Evolutionary conservation across 2,888 invertebrate species (phyloP).

Genomic region (Chymomyza fuscimana): DNA sequence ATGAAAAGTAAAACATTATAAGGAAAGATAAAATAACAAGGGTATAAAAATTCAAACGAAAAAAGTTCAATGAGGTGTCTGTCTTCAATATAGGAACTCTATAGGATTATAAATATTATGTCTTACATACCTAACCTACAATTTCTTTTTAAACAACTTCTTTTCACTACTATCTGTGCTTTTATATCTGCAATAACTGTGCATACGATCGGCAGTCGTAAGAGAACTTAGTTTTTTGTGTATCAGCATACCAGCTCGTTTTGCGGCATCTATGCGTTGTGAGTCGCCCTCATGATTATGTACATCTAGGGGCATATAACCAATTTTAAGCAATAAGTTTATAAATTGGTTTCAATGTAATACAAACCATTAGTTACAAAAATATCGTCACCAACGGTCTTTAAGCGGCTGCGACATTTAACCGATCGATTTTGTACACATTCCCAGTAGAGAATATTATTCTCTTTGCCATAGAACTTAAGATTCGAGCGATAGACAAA

Average conservation of each 20-base stretch:
- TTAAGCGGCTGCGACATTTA: constrained; percentile 79
- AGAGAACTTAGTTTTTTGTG: constrained; percentile 75
- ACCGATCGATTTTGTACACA: constrained; percentile 79
- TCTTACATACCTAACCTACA: neutral
- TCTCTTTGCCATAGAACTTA: constrained; percentile 76
- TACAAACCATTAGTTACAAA: constrained; percentile 78
- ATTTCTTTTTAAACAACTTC: neutral
- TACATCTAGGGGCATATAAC: constrained; percentile 61
- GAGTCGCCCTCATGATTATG: constrained; percentile 78
- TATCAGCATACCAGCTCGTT: constrained; percentile 75
- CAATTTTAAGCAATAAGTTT: neutral
- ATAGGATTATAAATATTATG: neutral
- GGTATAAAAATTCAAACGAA: constrained; percentile 45
- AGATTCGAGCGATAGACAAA: constrained; percentile 79
- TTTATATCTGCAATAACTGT: constrained; percentile 18
- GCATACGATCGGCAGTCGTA: constrained; percentile 55
- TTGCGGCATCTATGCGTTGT: constrained; percentile 75
- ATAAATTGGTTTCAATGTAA: neutral
- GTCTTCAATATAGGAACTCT: neutral
- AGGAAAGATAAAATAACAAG: neutral
- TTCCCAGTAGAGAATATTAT: constrained; percentile 79
- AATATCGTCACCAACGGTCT: constrained; percentile 78
- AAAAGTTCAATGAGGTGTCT: constrained; percentile 40
- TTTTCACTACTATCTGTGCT: too few relatives aligned
- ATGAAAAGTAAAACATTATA: too few relatives aligned